Percentiles rank a stretch among this genome's conserved stretches.
These are phyloP conservation scores for Plectropomus leopardus DNA, from an alignment of 2,113 vertebrate species.

Conservation along the genomic window DNA sequence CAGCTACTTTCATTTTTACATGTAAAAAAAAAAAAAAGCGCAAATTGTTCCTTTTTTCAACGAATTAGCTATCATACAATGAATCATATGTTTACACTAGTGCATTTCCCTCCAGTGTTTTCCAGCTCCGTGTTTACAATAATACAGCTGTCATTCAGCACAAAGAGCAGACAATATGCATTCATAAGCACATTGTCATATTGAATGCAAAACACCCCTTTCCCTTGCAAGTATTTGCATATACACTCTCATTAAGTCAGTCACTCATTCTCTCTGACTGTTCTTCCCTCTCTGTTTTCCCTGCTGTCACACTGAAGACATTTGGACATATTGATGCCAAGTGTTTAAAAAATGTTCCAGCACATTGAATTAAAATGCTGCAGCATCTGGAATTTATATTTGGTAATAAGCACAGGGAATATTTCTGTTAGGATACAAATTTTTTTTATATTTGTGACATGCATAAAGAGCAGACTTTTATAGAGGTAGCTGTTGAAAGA, in stretches of 20 bases:
- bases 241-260: slow-evolving; percentile 50
- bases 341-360: slow-evolving; percentile 26
- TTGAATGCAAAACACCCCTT: slow-evolving; percentile 50
- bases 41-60: not conserved
- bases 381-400: not conserved
- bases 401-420: not conserved
- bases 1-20: not conserved
- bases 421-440: not conserved
- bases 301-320: slow-evolving; percentile 34
- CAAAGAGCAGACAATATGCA: slow-evolving; percentile 49
- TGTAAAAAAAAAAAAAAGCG: not conserved
- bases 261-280: slow-evolving; percentile 42
- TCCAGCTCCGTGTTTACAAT: slow-evolving; percentile 34
- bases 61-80: slow-evolving; percentile 2
- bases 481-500: not conserved
- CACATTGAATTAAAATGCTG: not conserved
- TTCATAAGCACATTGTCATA: slow-evolving; percentile 49
- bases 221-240: slow-evolving; percentile 32
- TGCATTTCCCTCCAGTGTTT: slow-evolving; percentile 15
- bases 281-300: slow-evolving; percentile 39
- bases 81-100: slow-evolving; percentile 38
- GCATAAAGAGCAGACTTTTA: not conserved
- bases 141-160: slow-evolving; percentile 40
- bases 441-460: not conserved
- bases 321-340: slow-evolving; percentile 12